These are phyloP conservation scores for Aquatica leii DNA, from an alignment of 2,888 invertebrate genomes.

Conservation along the genomic window DNA sequence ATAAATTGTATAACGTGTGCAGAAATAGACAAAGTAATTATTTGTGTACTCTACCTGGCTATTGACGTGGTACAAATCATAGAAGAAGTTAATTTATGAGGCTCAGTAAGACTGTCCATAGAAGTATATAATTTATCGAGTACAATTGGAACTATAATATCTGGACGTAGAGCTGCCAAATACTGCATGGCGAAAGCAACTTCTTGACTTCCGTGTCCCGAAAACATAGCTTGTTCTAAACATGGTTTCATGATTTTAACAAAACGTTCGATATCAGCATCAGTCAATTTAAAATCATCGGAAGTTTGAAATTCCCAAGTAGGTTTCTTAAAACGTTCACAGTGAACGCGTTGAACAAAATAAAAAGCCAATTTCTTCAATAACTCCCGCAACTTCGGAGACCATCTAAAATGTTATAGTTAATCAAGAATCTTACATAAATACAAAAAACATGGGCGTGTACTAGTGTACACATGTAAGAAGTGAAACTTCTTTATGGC, in stretches of 20 bases:
- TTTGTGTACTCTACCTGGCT: slow-evolving; percentile 60
- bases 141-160: slow-evolving; percentile 82
- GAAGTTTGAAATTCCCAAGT: slow-evolving; percentile 78
- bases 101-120: slow-evolving; percentile 87
- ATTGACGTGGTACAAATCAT: slow-evolving; percentile 76
- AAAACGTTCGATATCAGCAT: slow-evolving; percentile 82
- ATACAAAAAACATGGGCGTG: too few species aligned
- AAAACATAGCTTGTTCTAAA: slow-evolving; percentile 81
- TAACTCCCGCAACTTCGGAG: slow-evolving; percentile 71
- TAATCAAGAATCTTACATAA: too few species aligned
- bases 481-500: too few species aligned
- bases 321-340: slow-evolving; percentile 70
- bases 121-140: slow-evolving; percentile 82
- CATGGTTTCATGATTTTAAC: slow-evolving; percentile 79
- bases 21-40: background rate
- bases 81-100: slow-evolving; percentile 80
- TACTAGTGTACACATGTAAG: too few species aligned
- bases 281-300: slow-evolving; percentile 74
- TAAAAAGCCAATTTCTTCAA: slow-evolving; percentile 73
- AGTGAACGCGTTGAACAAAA: slow-evolving; percentile 68
- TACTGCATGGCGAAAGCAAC: slow-evolving; percentile 74
- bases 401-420: slow-evolving; percentile 77
- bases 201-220: slow-evolving; percentile 70
- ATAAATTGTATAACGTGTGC: slow-evolving; percentile 4
- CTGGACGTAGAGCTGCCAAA: slow-evolving; percentile 81